phyloP scores from a whole-genome alignment of 1,140 invertebrate species.

The Spodoptera frugiperda region DNA sequence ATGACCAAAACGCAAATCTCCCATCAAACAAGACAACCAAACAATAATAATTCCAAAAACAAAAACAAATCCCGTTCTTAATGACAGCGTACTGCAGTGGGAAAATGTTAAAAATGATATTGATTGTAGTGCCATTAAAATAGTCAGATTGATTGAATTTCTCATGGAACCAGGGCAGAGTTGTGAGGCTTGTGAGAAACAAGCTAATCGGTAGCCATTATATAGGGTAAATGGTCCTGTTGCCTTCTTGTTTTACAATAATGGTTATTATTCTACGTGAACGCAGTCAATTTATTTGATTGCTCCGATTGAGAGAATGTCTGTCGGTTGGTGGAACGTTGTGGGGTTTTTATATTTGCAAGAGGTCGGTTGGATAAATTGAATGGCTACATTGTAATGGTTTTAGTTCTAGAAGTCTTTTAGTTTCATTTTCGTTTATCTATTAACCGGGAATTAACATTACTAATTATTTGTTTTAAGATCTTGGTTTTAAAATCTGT shows the following conservation, averaged over 20 bases:
- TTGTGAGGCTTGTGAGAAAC: slow-evolving; percentile 66
- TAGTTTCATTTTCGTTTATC: no score
- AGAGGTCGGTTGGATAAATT: no score
- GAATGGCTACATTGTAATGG: no score
- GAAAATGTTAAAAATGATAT: slow-evolving; percentile 55
- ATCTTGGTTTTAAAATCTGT: no score
- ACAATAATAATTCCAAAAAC: slow-evolving; percentile 35
- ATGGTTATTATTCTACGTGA: slow-evolving; percentile 24
- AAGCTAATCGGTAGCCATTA: slow-evolving; percentile 57
- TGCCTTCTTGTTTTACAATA: slow-evolving; percentile 31
- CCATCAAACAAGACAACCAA: slow-evolving; percentile 20
- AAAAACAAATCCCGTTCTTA: slow-evolving; percentile 51
- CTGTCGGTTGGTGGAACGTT: no score
- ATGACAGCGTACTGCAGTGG: slow-evolving; percentile 69
- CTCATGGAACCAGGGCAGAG: slow-evolving; percentile 63
- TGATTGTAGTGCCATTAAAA: slow-evolving; percentile 67
- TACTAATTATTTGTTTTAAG: no score
- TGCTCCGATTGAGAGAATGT: not conserved
- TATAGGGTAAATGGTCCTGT: slow-evolving; percentile 34
- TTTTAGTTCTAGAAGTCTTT: no score
- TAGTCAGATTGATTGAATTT: slow-evolving; percentile 75
- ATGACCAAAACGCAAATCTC: not conserved
- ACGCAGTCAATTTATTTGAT: slow-evolving; percentile 1
- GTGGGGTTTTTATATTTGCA: not conserved
- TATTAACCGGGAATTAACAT: no score